These are phyloP conservation scores for Cephonodes hylas DNA, from an alignment of 2,888 invertebrate genomes.

Conservation along the genomic window DNA sequence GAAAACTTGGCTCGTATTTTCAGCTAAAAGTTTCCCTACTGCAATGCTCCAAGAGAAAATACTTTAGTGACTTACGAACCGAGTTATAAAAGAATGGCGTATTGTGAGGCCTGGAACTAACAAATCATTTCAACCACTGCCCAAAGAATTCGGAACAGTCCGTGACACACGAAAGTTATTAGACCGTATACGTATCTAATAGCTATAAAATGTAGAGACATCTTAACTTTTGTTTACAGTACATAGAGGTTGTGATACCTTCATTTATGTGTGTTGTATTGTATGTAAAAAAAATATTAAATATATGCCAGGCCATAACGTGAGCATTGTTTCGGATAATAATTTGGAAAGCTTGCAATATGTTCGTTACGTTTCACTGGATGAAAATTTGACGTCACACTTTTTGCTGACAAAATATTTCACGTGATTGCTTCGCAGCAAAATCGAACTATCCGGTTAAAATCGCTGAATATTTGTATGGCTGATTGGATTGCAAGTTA, in stretches of 20 bases:
- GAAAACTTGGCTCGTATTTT: conserved; percentile 76
- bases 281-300: conserved; percentile 14
- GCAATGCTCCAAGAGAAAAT: conserved; percentile 67
- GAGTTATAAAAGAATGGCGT: conserved; percentile 67
- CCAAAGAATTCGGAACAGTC: conserved; percentile 46
- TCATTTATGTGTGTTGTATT: neutral
- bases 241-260: neutral
- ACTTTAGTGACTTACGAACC: conserved; percentile 70
- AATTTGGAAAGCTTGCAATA: conserved; percentile 33
- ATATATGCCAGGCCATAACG: conserved; percentile 24
- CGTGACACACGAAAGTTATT: conserved; percentile 34
- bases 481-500: neutral
- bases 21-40: conserved; percentile 68
- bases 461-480: neutral
- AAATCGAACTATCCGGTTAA: neutral
- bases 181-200: conserved; percentile 25
- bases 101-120: conserved; percentile 52
- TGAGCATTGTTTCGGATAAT: conserved; percentile 37
- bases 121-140: conserved; percentile 57
- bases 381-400: conserved; percentile 37
- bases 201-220: neutral
- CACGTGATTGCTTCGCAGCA: neutral
- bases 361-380: conserved; percentile 28
- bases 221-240: conserved; percentile 16
- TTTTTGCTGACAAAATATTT: conserved; percentile 26